These are phyloP conservation scores for Scomber colias DNA, from an alignment of 2,113 vertebrate species.

Conservation along the genomic window DNA sequence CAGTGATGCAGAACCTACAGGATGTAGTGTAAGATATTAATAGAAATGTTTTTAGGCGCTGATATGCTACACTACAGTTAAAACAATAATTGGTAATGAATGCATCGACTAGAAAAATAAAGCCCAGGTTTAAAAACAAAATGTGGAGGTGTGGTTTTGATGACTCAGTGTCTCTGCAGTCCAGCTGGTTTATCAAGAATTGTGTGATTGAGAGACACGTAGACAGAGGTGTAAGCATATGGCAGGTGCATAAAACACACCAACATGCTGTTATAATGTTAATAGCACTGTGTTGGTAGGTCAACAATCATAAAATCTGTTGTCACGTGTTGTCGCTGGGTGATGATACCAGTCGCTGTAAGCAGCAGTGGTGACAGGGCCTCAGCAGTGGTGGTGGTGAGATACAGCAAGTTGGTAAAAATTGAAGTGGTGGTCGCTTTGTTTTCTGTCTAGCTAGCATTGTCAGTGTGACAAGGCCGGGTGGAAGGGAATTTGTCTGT, in stretches of 20 bases:
- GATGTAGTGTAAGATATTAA: no score
- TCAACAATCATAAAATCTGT: slow-evolving; percentile 37
- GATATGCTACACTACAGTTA: not conserved
- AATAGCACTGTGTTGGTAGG: slow-evolving; percentile 15
- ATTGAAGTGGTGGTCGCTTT: not conserved
- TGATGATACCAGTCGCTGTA: slow-evolving; percentile 19
- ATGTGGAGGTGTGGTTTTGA: not conserved
- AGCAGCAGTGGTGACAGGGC: slow-evolving; percentile 33
- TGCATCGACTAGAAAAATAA: not conserved
- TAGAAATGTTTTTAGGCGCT: not conserved
- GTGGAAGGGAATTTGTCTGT: slow-evolving; percentile 47
- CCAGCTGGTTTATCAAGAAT: slow-evolving; percentile 41
- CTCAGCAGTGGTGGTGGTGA: not conserved
- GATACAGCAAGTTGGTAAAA: not conserved
- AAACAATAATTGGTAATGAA: not conserved
- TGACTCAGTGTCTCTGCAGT: slow-evolving; percentile 3
- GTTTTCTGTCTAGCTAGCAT: slow-evolving; percentile 25
- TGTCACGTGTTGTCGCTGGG: slow-evolving; percentile 21
- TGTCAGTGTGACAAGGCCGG: slow-evolving; percentile 5
- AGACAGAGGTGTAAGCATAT: slow-evolving; percentile 27
- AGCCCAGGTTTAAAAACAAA: not conserved
- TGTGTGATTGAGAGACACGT: not conserved
- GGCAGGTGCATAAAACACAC: slow-evolving; percentile 32
- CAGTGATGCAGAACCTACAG: no score
- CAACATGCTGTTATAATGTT: slow-evolving; percentile 22